phyloP scores from a whole-genome alignment of 2,797 vertebrate genomes.

The Sebastes nivosus region DNA sequence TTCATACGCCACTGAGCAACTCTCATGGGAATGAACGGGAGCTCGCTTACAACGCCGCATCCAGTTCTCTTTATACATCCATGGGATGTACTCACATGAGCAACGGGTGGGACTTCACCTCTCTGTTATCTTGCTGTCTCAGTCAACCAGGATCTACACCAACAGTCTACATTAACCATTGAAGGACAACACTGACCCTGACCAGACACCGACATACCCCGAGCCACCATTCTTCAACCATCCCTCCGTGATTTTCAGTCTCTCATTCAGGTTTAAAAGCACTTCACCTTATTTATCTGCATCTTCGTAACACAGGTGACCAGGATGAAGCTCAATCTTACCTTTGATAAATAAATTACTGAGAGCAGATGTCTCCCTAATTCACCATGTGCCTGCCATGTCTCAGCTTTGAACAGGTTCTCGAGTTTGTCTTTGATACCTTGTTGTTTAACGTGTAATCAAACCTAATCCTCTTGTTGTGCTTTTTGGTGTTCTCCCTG shows the following conservation, averaged over 20 bases:
- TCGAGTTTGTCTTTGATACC: constrained; percentile 65
- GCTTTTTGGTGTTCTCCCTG: constrained; percentile 65
- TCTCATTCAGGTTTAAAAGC: constrained; percentile 1
- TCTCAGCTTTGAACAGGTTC: constrained; percentile 62
- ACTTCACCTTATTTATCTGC: constrained; percentile 19
- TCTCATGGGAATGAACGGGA: no score
- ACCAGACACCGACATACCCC: background rate
- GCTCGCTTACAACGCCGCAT: no score
- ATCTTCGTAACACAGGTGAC: constrained; percentile 37
- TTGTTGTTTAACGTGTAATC: constrained; percentile 72
- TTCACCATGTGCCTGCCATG: constrained; percentile 48
- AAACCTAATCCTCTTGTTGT: constrained; percentile 73
- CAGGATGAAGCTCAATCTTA: constrained; percentile 43
- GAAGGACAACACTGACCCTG: background rate
- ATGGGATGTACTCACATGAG: no score
- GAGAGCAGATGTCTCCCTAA: constrained; percentile 61
- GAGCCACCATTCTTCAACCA: background rate
- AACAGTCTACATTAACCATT: background rate
- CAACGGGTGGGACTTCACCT: no score
- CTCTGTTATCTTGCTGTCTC: background rate
- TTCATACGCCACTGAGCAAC: no score
- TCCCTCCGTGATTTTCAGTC: background rate
- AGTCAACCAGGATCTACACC: background rate
- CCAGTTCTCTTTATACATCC: no score
- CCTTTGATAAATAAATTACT: constrained; percentile 59